Percentiles rank a stretch among this genome's conserved stretches.
phyloP scores from a whole-genome alignment of 2,888 invertebrate species.

The Nesidiocoris tenuis region DNA sequence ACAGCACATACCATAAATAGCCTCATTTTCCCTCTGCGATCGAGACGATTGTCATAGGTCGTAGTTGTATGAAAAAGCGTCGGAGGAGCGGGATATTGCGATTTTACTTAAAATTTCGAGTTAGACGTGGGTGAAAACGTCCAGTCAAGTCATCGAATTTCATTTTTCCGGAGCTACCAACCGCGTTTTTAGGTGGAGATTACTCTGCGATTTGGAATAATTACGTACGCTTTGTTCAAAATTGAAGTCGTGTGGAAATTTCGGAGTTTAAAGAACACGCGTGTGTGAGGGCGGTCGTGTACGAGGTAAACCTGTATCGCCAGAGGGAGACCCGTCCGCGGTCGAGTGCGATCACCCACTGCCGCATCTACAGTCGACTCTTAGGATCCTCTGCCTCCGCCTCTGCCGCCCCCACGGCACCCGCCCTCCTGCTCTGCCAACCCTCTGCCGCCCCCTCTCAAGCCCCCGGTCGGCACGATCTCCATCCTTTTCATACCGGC shows the following conservation, averaged over 20 bases:
- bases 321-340: not conserved
- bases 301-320: not conserved
- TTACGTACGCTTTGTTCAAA: too few relatives aligned
- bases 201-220: too few relatives aligned
- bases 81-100: too few relatives aligned
- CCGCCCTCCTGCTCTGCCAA: not conserved
- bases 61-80: too few relatives aligned
- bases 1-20: not conserved
- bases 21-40: not conserved
- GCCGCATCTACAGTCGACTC: not conserved
- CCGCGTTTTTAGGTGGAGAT: too few relatives aligned
- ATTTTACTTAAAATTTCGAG: too few relatives aligned
- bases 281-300: not conserved
- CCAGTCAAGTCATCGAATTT: too few relatives aligned
- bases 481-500: not conserved
- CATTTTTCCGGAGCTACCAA: too few relatives aligned
- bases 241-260: not conserved
- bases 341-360: not conserved
- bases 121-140: too few relatives aligned
- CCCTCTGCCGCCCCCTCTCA: not conserved
- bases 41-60: too few relatives aligned
- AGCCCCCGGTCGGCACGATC: not conserved
- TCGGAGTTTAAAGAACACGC: not conserved
- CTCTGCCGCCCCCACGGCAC: not conserved
- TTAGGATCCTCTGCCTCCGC: not conserved